phyloP scores from a whole-genome alignment of 1,140 invertebrate species.

The Mya arenaria region DNA sequence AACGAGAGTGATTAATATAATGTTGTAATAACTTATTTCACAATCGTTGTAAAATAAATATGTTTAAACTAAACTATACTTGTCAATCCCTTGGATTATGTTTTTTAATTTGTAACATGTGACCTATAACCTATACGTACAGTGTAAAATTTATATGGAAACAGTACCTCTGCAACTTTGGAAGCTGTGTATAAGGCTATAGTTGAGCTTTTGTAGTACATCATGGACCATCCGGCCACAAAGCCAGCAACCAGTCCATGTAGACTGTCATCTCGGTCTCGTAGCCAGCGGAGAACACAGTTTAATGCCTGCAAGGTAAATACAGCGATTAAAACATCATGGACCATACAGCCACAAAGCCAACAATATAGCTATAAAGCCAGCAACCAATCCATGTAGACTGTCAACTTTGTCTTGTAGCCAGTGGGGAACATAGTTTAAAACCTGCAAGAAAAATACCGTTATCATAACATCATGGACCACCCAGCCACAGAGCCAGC shows the following conservation, averaged over 20 bases:
- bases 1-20: too few species aligned
- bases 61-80: too few species aligned
- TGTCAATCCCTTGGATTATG: too few species aligned
- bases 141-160: slow-evolving; percentile 2
- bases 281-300: slow-evolving; percentile 75
- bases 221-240: slow-evolving; percentile 77
- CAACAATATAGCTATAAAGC: too few species aligned
- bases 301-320: slow-evolving; percentile 76
- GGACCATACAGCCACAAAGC: slow-evolving; percentile 76
- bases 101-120: too few species aligned
- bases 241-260: slow-evolving; percentile 77
- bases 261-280: slow-evolving; percentile 68
- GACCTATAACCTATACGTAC: not conserved
- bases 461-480: slow-evolving; percentile 78
- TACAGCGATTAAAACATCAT: slow-evolving; percentile 80
- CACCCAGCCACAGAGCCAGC: slow-evolving; percentile 77
- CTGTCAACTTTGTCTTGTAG: slow-evolving; percentile 68
- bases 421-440: slow-evolving; percentile 77
- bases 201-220: slow-evolving; percentile 78
- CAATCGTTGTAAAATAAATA: too few species aligned
- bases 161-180: slow-evolving; percentile 79
- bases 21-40: too few species aligned
- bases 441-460: too few species aligned
- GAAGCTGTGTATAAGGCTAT: slow-evolving; percentile 76
- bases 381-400: slow-evolving; percentile 74